Evolutionary conservation across 2,888 invertebrate genomes (phyloP).

Genomic region (Drosophila affinis): DNA sequence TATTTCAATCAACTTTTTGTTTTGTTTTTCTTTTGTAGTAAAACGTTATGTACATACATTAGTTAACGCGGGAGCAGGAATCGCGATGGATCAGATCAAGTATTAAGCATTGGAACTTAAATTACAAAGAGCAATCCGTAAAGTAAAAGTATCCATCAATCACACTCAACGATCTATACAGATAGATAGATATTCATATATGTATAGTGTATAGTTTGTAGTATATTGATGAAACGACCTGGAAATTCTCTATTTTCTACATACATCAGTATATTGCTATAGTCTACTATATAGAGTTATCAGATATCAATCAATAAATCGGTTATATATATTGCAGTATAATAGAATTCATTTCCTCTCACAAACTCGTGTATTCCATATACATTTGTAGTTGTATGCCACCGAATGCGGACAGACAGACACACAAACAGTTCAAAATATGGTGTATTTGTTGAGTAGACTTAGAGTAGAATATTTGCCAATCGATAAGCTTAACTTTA

Average conservation of each 20-base stretch:
- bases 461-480: constrained; percentile 45
- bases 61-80: constrained; percentile 62
- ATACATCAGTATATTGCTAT: constrained; percentile 42
- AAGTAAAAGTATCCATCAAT: constrained; percentile 48
- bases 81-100: constrained; percentile 36
- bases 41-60: constrained; percentile 69
- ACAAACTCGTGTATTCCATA: constrained; percentile 2
- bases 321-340: constrained; percentile 51
- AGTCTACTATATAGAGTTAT: constrained; percentile 30
- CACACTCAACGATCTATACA: constrained; percentile 51
- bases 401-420: constrained; percentile 18
- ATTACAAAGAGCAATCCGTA: constrained; percentile 42
- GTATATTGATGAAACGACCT: constrained; percentile 49
- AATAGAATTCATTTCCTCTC: constrained; percentile 28
- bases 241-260: constrained; percentile 62
- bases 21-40: constrained; percentile 36
- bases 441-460: constrained; percentile 28
- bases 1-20: constrained; percentile 44
- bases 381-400: constrained; percentile 3
- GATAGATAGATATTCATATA: constrained; percentile 6
- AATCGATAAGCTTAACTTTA: constrained; percentile 42
- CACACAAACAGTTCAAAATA: constrained; percentile 35
- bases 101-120: constrained; percentile 55
- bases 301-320: constrained; percentile 47
- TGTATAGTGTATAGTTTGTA: background rate